Conservation (phyloP, 2,797 vertebrate species). For the Helarctos malayanus region DNA sequence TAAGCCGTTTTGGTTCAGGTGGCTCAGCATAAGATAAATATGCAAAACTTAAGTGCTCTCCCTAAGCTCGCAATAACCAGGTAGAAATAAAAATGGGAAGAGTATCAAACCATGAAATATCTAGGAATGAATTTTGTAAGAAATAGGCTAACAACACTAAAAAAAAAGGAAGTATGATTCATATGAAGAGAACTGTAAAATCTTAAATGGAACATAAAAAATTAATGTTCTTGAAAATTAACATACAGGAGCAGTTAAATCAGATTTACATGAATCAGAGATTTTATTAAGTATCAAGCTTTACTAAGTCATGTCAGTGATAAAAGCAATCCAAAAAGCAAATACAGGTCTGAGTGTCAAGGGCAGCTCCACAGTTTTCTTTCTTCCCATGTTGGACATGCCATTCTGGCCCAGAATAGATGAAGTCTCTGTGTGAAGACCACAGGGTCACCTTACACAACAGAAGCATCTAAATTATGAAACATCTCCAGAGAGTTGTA, state of each 20-base stretch:
- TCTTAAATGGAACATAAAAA: not conserved
- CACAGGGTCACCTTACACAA: not conserved
- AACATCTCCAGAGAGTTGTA: not conserved
- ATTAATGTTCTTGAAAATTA: not conserved
- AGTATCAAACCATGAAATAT: not conserved
- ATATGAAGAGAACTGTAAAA: not conserved
- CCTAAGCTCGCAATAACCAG: not conserved
- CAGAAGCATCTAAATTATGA: not conserved
- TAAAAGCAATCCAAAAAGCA: not conserved
- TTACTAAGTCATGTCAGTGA: not conserved
- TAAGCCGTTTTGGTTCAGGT: not conserved
- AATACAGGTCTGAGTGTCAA: not conserved
- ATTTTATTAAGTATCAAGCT: not conserved
- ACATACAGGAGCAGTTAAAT: not conserved
- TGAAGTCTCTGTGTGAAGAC: not conserved
- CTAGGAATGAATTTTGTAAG: not conserved
- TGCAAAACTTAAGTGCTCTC: not conserved
- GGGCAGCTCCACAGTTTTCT: not conserved
- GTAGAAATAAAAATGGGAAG: not conserved
- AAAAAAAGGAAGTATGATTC: not conserved
- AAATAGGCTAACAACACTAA: too few species aligned
- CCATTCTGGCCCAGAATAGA: not conserved
- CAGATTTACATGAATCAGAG: not conserved
- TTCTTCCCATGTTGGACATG: not conserved
- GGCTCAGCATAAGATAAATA: not conserved